These are phyloP conservation scores for Cygnus buccinator DNA, from an alignment of 2,113 vertebrate species.

Conservation along the genomic window DNA sequence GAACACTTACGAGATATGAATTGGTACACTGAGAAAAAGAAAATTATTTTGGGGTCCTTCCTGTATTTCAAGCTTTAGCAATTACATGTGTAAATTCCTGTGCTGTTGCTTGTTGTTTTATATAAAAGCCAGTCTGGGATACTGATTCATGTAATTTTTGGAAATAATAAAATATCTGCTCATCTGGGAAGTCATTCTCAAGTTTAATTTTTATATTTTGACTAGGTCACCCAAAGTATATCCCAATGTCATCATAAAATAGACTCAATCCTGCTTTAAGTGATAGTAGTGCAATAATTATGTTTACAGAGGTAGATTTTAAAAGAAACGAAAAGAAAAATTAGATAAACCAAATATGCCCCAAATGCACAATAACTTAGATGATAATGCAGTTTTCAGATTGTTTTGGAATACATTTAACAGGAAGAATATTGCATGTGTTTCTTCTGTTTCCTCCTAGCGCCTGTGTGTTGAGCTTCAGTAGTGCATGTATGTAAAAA, in stretches of 20 bases:
- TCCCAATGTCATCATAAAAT: not conserved
- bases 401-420: not conserved
- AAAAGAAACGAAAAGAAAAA: not conserved
- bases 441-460: not conserved
- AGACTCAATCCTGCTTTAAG: not conserved
- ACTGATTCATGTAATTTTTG: not conserved
- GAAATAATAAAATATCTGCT: not conserved
- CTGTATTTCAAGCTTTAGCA: not conserved
- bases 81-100: not conserved
- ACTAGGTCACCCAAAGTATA: not conserved
- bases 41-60: not conserved
- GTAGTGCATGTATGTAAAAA: rapidly evolving
- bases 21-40: not conserved
- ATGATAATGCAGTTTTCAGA: not conserved
- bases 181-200: not conserved
- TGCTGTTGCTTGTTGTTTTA: not conserved
- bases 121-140: not conserved
- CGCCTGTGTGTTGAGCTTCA: not conserved
- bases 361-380: not conserved
- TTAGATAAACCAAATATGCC: not conserved
- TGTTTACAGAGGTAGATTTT: not conserved
- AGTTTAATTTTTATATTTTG: not conserved
- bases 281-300: not conserved
- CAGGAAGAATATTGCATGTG: not conserved
- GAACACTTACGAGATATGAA: not conserved